Evolutionary conservation across 2,113 vertebrate genomes (phyloP), one percentile per base, ranked within the genome.

Genomic region (Tichodroma muraria): DNA sequence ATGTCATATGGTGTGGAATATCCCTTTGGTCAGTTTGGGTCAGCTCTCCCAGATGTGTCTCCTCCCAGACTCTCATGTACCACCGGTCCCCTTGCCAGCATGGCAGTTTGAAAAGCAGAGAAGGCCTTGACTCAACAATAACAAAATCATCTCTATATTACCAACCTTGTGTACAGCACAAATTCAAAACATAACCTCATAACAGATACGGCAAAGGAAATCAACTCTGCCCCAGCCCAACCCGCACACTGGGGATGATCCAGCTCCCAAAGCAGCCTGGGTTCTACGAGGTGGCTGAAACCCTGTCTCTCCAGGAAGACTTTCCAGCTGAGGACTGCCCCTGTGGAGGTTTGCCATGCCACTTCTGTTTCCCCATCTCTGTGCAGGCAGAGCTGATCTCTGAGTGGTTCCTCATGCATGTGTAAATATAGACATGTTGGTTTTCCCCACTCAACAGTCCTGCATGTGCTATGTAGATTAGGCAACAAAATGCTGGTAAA

Each of bases 331-430:
- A 77, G 28, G 28, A 11, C 23, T 24, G 18, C 22, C 50, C 6
- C 18, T 63, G 57, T 71, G 35, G 10, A 85, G 38, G 6, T 33
- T 24, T 69, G 3, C 17, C 9, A 24, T 53, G 40, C 40, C 40
- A n/a, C n/a, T n/a, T n/a, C 37, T 31, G 8, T 42, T 69, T 91
- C 22, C 38, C 6, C 0, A 2, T 31, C 17, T 52, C 10, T 27
- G 19, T 49, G 16, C 0, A 2, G 19, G 27, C 53, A 69, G 49
- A 65, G 28, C 17, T 82, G 61, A 44, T 37, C 17, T 56, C 31
- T 6, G 8, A 38, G 59, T 0, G 1, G 14, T 27, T 85, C 22
- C 27, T 54, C 1, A 0, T 28, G 15, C 3, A 1, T 2, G 0
- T 37, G 24, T 49, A 64, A 44, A 28, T 40, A 15, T 6, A 42